A percentile compares a stretch with the other conserved stretches of the same genome.
phyloP scores from a whole-genome alignment of 2,797 vertebrate species.

The Neostethus bicornis region DNA sequence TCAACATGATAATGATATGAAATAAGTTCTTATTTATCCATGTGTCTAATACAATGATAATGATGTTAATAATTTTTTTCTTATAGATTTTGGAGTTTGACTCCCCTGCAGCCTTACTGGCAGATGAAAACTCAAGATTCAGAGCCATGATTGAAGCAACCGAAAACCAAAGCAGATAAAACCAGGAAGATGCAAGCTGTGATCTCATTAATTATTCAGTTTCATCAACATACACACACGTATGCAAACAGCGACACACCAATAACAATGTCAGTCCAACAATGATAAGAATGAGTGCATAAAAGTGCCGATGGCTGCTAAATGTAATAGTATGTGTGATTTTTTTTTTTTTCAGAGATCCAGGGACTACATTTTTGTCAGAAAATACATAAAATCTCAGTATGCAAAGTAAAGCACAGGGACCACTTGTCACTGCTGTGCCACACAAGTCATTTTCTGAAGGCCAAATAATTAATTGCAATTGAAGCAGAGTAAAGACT shows the following conservation, averaged over 20 bases:
- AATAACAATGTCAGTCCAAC: slow-evolving; percentile 25
- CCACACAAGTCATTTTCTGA: slow-evolving; percentile 26
- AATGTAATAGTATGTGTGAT: slow-evolving; percentile 20
- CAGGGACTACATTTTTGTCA: slow-evolving; percentile 31
- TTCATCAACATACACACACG: neutral
- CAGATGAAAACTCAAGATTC: slow-evolving; percentile 81
- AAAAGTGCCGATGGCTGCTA: slow-evolving; percentile 29
- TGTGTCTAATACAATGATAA: slow-evolving; percentile 20
- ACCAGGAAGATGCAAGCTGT: slow-evolving; percentile 40
- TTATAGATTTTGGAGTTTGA: slow-evolving; percentile 84
- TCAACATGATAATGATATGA: too few relatives aligned
- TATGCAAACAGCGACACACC: neutral
- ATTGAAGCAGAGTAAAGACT: slow-evolving; percentile 50
- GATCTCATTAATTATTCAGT: slow-evolving; percentile 19
- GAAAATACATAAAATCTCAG: slow-evolving; percentile 25
- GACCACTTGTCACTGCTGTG: slow-evolving; percentile 23
- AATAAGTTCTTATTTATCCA: too few relatives aligned
- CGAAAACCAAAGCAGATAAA: slow-evolving; percentile 68
- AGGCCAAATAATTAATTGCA: slow-evolving; percentile 47
- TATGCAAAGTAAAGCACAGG: slow-evolving; percentile 36
- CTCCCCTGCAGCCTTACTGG: slow-evolving; percentile 77
- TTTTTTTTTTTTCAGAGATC: slow-evolving; percentile 48
- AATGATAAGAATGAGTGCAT: slow-evolving; percentile 23
- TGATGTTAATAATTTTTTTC: slow-evolving; percentile 38
- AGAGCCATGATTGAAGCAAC: slow-evolving; percentile 78